Evolutionary conservation across 2,113 vertebrate species (phyloP).

Genomic region (Helogale parvula): DNA sequence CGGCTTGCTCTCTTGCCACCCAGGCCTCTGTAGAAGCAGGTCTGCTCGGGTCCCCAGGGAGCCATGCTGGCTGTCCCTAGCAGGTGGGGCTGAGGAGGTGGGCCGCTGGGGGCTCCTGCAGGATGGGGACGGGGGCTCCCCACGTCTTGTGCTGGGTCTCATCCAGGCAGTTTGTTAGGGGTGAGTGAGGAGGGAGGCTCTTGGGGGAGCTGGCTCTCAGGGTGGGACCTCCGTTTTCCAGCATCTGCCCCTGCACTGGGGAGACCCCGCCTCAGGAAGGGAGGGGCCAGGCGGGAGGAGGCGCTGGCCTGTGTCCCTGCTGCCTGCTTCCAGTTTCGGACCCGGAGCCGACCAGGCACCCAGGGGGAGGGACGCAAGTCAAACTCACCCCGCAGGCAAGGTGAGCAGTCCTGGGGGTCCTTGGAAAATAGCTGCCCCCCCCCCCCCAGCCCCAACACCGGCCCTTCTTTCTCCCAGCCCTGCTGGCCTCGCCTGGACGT

Average conservation of each 20-base stretch:
- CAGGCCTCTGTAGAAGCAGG: background rate
- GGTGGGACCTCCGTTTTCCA: background rate
- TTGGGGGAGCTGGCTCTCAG: no score
- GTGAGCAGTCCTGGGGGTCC: background rate
- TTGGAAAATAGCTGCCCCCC: accelerated
- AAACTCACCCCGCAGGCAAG: accelerated
- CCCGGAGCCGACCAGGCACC: accelerated
- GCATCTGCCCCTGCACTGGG: background rate
- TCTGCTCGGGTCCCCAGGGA: background rate
- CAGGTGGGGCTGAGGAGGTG: background rate
- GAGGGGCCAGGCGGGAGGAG: background rate
- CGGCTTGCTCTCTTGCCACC: background rate
- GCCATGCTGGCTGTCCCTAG: background rate
- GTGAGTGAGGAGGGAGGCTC: background rate
- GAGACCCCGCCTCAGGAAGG: background rate
- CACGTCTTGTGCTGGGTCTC: background rate
- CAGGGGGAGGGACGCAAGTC: background rate
- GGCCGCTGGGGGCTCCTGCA: background rate
- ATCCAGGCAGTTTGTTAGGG: background rate
- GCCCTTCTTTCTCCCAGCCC: background rate
- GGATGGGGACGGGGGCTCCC: background rate
- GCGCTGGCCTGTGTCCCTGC: no score
- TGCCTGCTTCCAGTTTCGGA: background rate
- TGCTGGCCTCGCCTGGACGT: background rate
- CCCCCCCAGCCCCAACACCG: background rate